Evolutionary conservation across 1,140 invertebrate genomes (phyloP), one percentile per base, ranked within the genome.

Genomic region (Calephelis virginiensis): DNA sequence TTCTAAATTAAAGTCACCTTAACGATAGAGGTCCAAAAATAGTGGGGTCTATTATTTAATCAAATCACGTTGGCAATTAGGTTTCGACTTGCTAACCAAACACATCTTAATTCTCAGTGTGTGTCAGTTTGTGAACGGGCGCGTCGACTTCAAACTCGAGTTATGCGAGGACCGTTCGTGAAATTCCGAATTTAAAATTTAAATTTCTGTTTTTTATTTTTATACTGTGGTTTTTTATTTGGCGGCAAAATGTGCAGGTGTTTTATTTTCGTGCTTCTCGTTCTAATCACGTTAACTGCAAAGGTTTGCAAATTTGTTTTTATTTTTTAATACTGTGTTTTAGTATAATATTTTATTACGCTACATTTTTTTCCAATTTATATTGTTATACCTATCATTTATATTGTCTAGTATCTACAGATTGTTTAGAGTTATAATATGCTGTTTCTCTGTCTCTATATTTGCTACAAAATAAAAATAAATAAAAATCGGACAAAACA

Each of bases 161-260:
- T 67, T 63, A 81, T 83, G 82, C 76, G 80, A 72, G 76, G 69
- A 69, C 71, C 61, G 78, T 74, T 77, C 77, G 81, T 56, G 53
- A 56, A 83, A 77, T 78, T 83, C 73, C 78, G 72, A 84, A 82
- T 78, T 74, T 63, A 68, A 81, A 78, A 75, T 76, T 80, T 69
- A 62, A 70, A 73, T 75, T 77, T 72, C 66, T 56, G 66, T 64
- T 76, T 66, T 74, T 72, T 74, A 63, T 82, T 76, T 71, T 69
- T 70, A 75, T 59, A 69, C 63, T 70, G 67, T 68, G 71, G 66
- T 73, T 70, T 73, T 62, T 73, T 60, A 64, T 66, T 48, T 46
- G 75, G 49, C 74, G 40, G 17, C 78, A 87, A 65, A 63, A 90
- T 90, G 87, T 85, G 81, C 78, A 86, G 83, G 82, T 82, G 83